Conservation (phyloP, 2,797 vertebrate genomes). For the Psittacula echo region DNA sequence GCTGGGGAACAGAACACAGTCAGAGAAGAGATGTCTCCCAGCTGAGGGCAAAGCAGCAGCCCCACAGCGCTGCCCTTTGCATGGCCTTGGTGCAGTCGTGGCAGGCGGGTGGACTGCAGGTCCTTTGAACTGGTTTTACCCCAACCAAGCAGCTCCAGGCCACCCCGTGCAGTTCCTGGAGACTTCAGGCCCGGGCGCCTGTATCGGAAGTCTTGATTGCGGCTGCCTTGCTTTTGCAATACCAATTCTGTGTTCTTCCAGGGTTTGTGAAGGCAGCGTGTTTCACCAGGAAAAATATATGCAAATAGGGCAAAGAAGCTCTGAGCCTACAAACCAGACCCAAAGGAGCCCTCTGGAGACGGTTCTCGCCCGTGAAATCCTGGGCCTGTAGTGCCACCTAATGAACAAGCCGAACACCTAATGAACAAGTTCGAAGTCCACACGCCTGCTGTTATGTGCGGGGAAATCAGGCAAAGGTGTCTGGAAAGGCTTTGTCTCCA, state of each 20-base stretch:
- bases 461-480: not conserved
- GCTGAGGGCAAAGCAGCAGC: not conserved
- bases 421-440: not conserved
- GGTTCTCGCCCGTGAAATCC: accelerated
- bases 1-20: not conserved
- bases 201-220: not conserved
- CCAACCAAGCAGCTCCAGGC: not conserved
- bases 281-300: not conserved
- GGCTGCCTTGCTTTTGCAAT: not conserved
- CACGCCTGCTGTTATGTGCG: accelerated
- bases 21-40: not conserved
- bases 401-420: slow-evolving; percentile 53
- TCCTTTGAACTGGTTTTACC: not conserved
- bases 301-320: not conserved
- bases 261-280: not conserved
- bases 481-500: not conserved
- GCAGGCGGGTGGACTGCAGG: accelerated
- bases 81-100: not conserved
- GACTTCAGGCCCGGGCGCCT: accelerated
- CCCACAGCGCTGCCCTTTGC: not conserved
- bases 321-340: not conserved
- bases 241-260: not conserved
- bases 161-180: not conserved
- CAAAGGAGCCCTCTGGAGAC: not conserved
- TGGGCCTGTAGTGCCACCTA: slow-evolving; percentile 63